phyloP scores from a whole-genome alignment of 2,797 vertebrate genomes.

The Pitangus sulphuratus region DNA sequence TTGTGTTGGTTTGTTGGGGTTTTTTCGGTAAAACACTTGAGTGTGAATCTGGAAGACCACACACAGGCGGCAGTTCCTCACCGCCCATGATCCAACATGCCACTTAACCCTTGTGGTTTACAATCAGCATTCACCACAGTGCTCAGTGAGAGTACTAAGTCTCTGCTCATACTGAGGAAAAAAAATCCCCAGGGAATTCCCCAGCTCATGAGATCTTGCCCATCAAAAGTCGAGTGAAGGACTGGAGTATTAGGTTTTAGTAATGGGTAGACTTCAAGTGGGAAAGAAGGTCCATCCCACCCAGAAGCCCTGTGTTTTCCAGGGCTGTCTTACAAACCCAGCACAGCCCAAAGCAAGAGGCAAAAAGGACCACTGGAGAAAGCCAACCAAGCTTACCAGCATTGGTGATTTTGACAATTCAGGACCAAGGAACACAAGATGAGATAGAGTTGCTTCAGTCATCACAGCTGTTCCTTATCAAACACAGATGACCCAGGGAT shows the following conservation, averaged over 20 bases:
- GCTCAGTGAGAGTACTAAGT: not conserved
- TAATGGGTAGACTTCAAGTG: not conserved
- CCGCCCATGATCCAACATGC: not conserved
- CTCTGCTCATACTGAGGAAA: not conserved
- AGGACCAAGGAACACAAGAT: not conserved
- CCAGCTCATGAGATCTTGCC: not conserved
- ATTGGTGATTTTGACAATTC: not conserved
- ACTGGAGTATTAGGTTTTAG: not conserved
- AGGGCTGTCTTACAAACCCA: not conserved
- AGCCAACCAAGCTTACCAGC: not conserved
- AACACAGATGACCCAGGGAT: not conserved
- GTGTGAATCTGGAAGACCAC: conserved; percentile 27
- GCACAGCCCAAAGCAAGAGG: not conserved
- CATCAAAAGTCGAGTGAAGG: not conserved
- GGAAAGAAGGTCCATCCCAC: not conserved
- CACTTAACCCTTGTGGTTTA: conserved; percentile 47
- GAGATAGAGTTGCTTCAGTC: not conserved
- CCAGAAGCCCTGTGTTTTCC: not conserved
- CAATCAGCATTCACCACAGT: not conserved
- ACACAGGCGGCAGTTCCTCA: conserved; percentile 9
- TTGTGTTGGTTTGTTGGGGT: not conserved
- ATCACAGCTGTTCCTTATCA: not conserved
- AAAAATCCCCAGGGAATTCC: conserved; percentile 33
- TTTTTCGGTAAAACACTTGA: not conserved
- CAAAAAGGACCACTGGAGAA: not conserved